phyloP scores from a whole-genome alignment of 1,140 invertebrate species.

The Mycetomoellerius zeteki region DNA sequence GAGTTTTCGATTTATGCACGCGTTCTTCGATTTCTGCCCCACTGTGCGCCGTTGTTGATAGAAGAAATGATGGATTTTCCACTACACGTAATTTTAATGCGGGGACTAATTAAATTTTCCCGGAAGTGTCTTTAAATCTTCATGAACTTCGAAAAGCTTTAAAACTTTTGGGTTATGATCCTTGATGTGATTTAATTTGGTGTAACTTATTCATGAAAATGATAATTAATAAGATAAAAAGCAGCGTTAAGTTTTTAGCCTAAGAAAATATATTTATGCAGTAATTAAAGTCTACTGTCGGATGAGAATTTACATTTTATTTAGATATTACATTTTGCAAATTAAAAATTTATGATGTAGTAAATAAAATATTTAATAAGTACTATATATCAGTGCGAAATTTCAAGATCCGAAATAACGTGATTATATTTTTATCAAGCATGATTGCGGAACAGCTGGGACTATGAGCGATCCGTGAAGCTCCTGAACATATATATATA shows the following conservation, averaged over 20 bases:
- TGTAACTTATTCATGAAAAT: conserved; percentile 46
- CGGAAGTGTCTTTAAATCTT: conserved; percentile 33
- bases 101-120: conserved; percentile 17
- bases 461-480: conserved; percentile 22
- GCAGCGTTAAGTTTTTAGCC: not conserved
- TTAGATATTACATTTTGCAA: not conserved
- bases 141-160: conserved; percentile 14
- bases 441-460: conserved; percentile 64
- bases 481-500: not conserved
- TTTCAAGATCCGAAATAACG: not conserved
- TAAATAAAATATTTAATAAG: not conserved
- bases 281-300: not conserved
- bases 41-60: not conserved
- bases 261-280: conserved; percentile 21
- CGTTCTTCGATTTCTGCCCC: too few species aligned
- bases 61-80: not conserved
- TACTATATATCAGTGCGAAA: not conserved
- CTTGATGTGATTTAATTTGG: conserved; percentile 33
- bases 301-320: not conserved
- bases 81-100: conserved; percentile 1
- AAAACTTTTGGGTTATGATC: conserved; percentile 17
- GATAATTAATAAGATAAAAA: conserved; percentile 35
- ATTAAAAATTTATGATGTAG: not conserved
- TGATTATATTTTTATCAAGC: conserved; percentile 14
- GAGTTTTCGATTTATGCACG: too few species aligned